Percentiles rank a stretch among this genome's conserved stretches.
Conservation (phyloP, 2,113 vertebrate species). For the Cariama cristata region DNA sequence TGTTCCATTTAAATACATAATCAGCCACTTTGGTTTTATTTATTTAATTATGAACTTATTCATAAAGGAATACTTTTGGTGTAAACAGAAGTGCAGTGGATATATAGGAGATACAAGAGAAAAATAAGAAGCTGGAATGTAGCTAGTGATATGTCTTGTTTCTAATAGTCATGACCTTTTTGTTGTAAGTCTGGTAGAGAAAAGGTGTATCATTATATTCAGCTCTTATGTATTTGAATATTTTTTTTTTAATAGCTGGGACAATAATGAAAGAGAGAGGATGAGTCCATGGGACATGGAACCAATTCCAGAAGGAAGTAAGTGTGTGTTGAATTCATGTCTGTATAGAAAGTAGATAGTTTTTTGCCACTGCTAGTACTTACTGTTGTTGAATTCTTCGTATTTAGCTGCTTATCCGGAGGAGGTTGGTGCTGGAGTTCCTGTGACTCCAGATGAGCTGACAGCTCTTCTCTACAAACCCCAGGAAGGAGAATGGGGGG, state of each 20-base stretch:
- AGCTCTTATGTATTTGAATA: background rate
- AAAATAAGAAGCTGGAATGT: background rate
- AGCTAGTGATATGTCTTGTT: background rate
- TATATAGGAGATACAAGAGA: background rate
- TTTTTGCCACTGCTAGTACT: background rate
- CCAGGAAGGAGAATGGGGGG: constrained; percentile 96
- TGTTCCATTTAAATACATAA: background rate
- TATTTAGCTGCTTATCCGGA: constrained; percentile 85
- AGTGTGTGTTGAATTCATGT: constrained; percentile 52
- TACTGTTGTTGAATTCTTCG: constrained; percentile 31
- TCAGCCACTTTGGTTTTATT: background rate
- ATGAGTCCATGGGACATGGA: constrained; percentile 99
- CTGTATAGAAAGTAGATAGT: background rate
- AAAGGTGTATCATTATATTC: background rate
- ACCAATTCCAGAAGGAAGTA: constrained; percentile 95
- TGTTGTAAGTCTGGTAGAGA: background rate
- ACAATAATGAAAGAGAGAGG: constrained; percentile 94
- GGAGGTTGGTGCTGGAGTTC: constrained; percentile 91
- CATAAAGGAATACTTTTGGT: background rate
- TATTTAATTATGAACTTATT: background rate
- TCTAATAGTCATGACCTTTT: background rate
- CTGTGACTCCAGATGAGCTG: constrained; percentile 91
- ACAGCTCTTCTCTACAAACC: constrained; percentile 91
- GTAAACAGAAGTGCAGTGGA: background rate
- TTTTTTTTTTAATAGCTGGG: constrained; percentile 84